Evolutionary conservation across 2,888 invertebrate species (phyloP), one percentile per base, ranked within the genome.

Genomic region (Lottia gigantea): DNA sequence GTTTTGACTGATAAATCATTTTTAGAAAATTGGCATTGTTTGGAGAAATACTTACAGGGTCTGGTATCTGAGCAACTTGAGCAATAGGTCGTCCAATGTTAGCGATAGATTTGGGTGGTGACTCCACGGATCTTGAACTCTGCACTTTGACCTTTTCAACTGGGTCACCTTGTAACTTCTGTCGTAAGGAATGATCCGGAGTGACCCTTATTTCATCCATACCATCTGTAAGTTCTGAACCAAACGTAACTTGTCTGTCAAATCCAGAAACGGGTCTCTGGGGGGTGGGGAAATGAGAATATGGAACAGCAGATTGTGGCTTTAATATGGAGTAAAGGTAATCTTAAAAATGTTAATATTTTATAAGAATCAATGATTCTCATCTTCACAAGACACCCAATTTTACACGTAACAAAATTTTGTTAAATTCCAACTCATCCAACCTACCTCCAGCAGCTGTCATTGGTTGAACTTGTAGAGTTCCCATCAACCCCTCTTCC

Each of bases 71-170:
- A 16, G 74, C 67, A 25, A 82, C 82, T 63, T 85, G 83, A 40
- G 86, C 78, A 63, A 86, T 86, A 40, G 86, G 86, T 49, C 86
- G 75, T 11, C 86, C 86, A 64, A 80, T 77, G 66, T 78, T 76
- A 31, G 72, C 67, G 25, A 74, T 26, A 4, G 64, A 40, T 40
- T n/a, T 63, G 3, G 55, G 23, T 23, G 55, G 55, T 55, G 55
- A 23, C 19, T 23, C 55, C 11, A 23, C 19, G 3, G 19, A 23
- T 11, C 19, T 55, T 19, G 55, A 55, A 55, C 55, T 55, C 55
- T 55, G 55, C 19, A 19, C 55, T 23, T 19, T 55, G 19, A 55
- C 55, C 14, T 23, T 55, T 23, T 11, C 23, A 55, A 2, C 11
- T 23, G 19, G 19, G 23, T 55, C 55, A 23, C 55, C 55, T 19